Percentiles rank a stretch among this genome's conserved stretches.
Conservation (phyloP, 1,140 invertebrate species). For the Probaryconus sp. region DNA sequence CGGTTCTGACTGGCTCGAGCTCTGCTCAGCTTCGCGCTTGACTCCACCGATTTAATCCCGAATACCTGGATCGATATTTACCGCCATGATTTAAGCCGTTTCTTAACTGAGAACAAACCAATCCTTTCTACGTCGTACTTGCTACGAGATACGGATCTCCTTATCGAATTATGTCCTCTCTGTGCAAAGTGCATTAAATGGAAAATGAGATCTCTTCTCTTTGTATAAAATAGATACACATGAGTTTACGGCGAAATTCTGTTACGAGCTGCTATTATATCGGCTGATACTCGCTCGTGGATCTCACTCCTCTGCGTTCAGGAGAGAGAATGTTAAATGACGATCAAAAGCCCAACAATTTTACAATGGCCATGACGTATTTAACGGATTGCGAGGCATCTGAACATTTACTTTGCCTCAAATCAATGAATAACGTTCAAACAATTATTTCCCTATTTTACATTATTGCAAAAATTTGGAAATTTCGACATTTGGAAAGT, state of each 20-base stretch:
- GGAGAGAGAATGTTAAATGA: too few relatives aligned
- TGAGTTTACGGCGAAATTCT: constrained; percentile 7
- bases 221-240: constrained; percentile 23
- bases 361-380: too few relatives aligned
- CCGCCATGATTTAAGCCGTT: constrained; percentile 60
- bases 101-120: constrained; percentile 50
- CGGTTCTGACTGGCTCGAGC: constrained; percentile 61
- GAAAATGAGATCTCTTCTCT: constrained; percentile 21
- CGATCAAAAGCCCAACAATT: too few relatives aligned
- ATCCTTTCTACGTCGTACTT: constrained; percentile 36
- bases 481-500: too few relatives aligned
- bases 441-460: too few relatives aligned
- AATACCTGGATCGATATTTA: constrained; percentile 64
- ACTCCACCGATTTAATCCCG: constrained; percentile 65
- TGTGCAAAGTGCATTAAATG: constrained; percentile 30
- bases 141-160: constrained; percentile 22
- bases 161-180: constrained; percentile 33
- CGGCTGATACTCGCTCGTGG: too few relatives aligned
- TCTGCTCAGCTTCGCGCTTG: constrained; percentile 62
- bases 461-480: too few relatives aligned
- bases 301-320: too few relatives aligned
- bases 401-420: too few relatives aligned
- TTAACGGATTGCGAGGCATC: too few relatives aligned
- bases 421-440: too few relatives aligned
- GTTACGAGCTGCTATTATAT: not conserved